Evolutionary conservation across 2,113 vertebrate genomes (phyloP).

Genomic region (Acanthochromis polyacanthus): DNA sequence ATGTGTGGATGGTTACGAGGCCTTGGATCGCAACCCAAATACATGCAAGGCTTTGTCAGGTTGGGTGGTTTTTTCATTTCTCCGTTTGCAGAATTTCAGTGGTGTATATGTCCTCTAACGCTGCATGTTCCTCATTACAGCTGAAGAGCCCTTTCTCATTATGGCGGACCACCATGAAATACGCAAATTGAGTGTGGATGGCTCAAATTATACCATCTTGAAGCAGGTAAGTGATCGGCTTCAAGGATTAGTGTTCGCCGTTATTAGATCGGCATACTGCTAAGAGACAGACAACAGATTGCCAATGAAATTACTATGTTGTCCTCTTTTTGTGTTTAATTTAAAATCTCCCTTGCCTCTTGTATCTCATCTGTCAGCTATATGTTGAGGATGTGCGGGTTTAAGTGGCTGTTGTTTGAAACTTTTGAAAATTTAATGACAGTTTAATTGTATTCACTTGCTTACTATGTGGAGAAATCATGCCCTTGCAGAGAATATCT

Average conservation of each 20-base stretch:
- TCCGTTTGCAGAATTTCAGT: not conserved
- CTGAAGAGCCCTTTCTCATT: constrained; percentile 96
- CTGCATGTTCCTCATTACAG: constrained; percentile 78
- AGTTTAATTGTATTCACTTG: too few relatives aligned
- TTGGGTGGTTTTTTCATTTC: constrained; percentile 62
- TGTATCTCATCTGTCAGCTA: not conserved
- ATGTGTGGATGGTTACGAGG: constrained; percentile 94
- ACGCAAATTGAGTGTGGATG: constrained; percentile 96
- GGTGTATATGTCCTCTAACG: not conserved
- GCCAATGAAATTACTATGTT: not conserved
- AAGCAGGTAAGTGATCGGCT: constrained; percentile 90
- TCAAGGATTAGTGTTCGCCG: not conserved
- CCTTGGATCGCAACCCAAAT: constrained; percentile 89
- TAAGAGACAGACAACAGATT: constrained; percentile 5
- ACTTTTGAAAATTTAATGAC: too few relatives aligned
- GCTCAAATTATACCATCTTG: constrained; percentile 97
- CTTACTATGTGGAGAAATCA: too few relatives aligned
- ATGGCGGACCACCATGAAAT: constrained; percentile 99
- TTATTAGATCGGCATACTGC: not conserved
- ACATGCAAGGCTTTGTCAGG: constrained; percentile 96
- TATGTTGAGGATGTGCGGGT: not conserved
- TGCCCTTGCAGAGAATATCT: too few relatives aligned
- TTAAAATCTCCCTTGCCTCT: not conserved
- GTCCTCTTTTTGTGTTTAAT: not conserved
- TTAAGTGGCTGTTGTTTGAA: not conserved